These are phyloP conservation scores for Tetramorium simillimum DNA, from an alignment of 1,140 invertebrate genomes.

Conservation along the genomic window DNA sequence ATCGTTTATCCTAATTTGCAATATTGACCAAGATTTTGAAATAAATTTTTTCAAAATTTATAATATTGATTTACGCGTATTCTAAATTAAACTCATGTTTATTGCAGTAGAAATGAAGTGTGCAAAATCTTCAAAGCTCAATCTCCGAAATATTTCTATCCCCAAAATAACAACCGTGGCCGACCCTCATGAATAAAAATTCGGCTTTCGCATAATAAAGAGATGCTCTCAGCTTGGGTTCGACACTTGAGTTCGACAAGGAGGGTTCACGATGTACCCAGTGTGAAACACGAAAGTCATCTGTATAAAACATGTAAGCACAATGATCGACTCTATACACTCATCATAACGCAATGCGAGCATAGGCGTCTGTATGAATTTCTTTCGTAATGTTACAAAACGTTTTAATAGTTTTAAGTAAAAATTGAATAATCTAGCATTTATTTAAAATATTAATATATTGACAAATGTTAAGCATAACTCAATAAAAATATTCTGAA, in stretches of 20 bases:
- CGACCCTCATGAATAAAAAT: conserved; percentile 70
- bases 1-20: not conserved
- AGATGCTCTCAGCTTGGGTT: conserved; percentile 52
- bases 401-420: not conserved
- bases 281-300: conserved; percentile 47
- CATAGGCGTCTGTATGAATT: conserved; percentile 13
- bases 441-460: not conserved
- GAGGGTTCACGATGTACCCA: conserved; percentile 53
- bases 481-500: not conserved
- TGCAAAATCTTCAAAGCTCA: not conserved
- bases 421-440: not conserved
- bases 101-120: not conserved
- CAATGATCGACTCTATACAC: conserved; percentile 37
- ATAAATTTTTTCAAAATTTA: not conserved
- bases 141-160: conserved; percentile 8
- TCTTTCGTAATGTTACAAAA: not conserved
- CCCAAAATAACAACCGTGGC: conserved; percentile 60
- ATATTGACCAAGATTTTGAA: not conserved
- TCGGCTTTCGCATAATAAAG: conserved; percentile 68
- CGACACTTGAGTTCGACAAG: conserved; percentile 46
- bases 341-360: conserved; percentile 32
- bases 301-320: conserved; percentile 61
- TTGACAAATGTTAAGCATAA: not conserved
- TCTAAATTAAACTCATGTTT: not conserved
- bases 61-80: not conserved